A percentile compares a stretch with the other conserved stretches of the same genome.
phyloP scores from a whole-genome alignment of 2,113 vertebrate species.

The Aix galericulata region DNA sequence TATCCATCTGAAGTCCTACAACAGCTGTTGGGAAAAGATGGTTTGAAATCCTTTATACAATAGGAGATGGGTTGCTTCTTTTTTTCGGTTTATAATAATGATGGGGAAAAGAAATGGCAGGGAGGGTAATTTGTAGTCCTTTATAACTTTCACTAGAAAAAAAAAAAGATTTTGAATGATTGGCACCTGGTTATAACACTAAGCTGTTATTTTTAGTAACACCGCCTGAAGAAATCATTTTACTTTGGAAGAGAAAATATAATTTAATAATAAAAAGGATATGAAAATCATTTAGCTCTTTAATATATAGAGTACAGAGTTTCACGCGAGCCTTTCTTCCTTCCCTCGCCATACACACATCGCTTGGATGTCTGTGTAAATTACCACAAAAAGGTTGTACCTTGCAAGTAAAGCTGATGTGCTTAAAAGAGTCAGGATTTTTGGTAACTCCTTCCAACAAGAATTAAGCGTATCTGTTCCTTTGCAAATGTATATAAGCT shows the following conservation, averaged over 20 bases:
- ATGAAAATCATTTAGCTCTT: conserved; percentile 37
- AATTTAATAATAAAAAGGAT: conserved; percentile 49
- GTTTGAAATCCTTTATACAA: background rate
- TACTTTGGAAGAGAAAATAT: conserved; percentile 35
- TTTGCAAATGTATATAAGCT: background rate
- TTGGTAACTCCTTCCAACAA: background rate
- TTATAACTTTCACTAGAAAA: background rate
- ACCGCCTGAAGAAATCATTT: background rate
- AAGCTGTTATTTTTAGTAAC: conserved; percentile 20
- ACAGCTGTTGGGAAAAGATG: background rate
- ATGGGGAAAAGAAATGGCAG: background rate
- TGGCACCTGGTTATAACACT: background rate
- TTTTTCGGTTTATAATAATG: background rate
- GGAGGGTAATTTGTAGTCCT: background rate
- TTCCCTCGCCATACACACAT: background rate
- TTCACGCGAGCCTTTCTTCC: background rate
- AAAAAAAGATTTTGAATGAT: background rate
- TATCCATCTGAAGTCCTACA: background rate
- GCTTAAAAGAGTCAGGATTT: background rate
- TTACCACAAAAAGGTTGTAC: background rate
- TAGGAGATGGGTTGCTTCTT: background rate
- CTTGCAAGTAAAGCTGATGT: background rate
- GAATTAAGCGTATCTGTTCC: background rate
- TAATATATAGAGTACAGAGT: background rate
- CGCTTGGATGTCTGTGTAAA: background rate